Evolutionary conservation across 2,888 invertebrate genomes (phyloP).

Genomic region (Sarcophaga rosellei): DNA sequence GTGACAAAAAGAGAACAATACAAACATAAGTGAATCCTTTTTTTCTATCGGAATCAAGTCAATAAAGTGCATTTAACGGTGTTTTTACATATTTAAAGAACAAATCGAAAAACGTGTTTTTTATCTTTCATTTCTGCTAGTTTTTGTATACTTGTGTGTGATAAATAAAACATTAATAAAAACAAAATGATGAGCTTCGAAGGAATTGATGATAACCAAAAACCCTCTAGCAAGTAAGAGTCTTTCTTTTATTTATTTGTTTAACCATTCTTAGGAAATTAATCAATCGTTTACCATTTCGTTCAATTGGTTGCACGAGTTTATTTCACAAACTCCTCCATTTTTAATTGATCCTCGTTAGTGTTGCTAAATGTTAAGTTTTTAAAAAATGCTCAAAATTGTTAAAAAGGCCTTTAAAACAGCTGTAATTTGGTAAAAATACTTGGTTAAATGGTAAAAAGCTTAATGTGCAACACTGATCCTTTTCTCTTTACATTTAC

Average conservation of each 20-base stretch:
- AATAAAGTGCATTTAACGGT: slow-evolving; percentile 51
- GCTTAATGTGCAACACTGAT: slow-evolving; percentile 46
- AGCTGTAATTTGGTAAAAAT: not conserved
- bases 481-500: slow-evolving; percentile 1
- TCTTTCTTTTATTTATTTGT: not conserved
- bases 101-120: slow-evolving; percentile 34
- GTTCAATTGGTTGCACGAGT: not conserved
- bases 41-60: not conserved
- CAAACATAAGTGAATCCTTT: slow-evolving; percentile 12
- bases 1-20: slow-evolving; percentile 11
- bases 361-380: slow-evolving; percentile 40
- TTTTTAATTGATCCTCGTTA: slow-evolving; percentile 63
- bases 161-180: slow-evolving; percentile 33
- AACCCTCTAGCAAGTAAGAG: slow-evolving; percentile 86
- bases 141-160: slow-evolving; percentile 29
- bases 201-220: slow-evolving; percentile 82
- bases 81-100: slow-evolving; percentile 34
- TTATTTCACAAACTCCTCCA: slow-evolving; percentile 43
- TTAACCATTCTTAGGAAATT: not conserved
- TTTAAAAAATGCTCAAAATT: not conserved
- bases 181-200: slow-evolving; percentile 76
- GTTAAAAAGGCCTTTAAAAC: not conserved
- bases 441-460: not conserved
- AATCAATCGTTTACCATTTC: not conserved
- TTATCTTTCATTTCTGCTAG: slow-evolving; percentile 5